Evolutionary conservation across 2,888 invertebrate species (phyloP).

Genomic region (Macrosiphum euphorbiae): DNA sequence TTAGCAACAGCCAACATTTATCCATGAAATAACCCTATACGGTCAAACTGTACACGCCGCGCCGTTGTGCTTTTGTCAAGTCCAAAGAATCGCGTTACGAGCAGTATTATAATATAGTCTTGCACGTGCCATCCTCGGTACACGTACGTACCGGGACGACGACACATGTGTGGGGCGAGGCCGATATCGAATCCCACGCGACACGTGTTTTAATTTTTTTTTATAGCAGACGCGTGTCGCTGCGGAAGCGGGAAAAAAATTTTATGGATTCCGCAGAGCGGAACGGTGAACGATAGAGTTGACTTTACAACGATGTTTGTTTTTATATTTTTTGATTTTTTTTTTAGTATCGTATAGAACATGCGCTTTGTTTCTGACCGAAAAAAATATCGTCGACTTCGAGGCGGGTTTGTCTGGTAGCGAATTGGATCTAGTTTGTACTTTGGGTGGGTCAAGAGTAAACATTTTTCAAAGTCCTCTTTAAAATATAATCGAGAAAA

Average conservation of each 20-base stretch:
- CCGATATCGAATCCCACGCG: neutral
- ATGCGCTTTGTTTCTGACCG: neutral
- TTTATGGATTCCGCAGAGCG: neutral
- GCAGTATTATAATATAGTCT: neutral
- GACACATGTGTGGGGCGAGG: neutral
- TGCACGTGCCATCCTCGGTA: neutral
- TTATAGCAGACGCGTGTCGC: neutral
- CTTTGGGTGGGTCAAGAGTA: neutral
- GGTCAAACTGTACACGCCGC: constrained; percentile 12
- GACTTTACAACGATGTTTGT: neutral
- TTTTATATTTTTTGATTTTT: neutral
- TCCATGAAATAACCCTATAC: constrained; percentile 27
- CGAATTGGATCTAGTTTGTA: neutral
- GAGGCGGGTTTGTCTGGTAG: neutral
- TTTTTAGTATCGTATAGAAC: neutral
- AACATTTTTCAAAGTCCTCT: neutral
- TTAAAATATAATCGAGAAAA: neutral
- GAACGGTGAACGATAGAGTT: neutral
- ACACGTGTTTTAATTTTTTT: neutral
- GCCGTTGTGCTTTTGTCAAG: neutral
- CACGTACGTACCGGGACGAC: neutral
- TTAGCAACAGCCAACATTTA: constrained; percentile 44
- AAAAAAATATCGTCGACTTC: neutral
- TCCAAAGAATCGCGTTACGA: neutral
- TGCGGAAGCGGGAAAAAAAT: neutral